Evolutionary conservation across 2,113 vertebrate genomes (phyloP).

Genomic region (Nannobrachium achirus): DNA sequence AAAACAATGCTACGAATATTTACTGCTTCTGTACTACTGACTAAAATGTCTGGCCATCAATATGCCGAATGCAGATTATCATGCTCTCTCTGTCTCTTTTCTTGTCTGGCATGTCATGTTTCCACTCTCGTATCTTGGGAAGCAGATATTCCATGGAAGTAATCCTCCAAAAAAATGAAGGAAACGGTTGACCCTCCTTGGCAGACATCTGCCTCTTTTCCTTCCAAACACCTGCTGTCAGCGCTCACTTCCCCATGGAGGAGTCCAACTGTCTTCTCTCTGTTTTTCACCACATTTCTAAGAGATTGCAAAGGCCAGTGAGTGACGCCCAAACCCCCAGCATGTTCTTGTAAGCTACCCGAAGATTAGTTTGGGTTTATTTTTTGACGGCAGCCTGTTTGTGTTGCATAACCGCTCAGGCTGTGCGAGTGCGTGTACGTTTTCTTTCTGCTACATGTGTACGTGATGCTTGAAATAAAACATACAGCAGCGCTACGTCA

Average conservation of each 20-base stretch:
- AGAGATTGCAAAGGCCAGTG: slow-evolving; percentile 19
- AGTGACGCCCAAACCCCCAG: slow-evolving; percentile 20
- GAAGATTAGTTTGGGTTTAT: slow-evolving; percentile 56
- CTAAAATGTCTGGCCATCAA: too few relatives aligned
- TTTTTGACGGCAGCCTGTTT: slow-evolving; percentile 34
- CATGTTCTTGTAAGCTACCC: slow-evolving; percentile 35
- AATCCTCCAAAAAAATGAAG: too few relatives aligned
- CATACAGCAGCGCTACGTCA: slow-evolving; percentile 15
- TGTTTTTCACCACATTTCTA: slow-evolving; percentile 21
- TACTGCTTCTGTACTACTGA: too few relatives aligned
- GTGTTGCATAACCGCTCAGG: slow-evolving; percentile 57
- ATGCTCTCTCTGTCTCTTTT: too few relatives aligned
- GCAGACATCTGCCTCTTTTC: slow-evolving; percentile 39
- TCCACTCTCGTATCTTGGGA: too few relatives aligned
- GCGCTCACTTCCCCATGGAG: slow-evolving; percentile 5
- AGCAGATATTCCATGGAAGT: too few relatives aligned
- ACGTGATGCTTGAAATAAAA: slow-evolving; percentile 1
- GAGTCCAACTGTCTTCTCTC: slow-evolving; percentile 30
- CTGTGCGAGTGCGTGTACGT: background rate
- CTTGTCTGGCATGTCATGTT: too few relatives aligned
- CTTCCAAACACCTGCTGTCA: slow-evolving; percentile 36
- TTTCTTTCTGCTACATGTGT: background rate
- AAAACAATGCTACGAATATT: too few relatives aligned
- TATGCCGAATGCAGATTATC: too few relatives aligned
- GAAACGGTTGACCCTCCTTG: background rate